Conservation (phyloP, 2,888 invertebrate species). For the Drosophila subquinaria region DNA sequence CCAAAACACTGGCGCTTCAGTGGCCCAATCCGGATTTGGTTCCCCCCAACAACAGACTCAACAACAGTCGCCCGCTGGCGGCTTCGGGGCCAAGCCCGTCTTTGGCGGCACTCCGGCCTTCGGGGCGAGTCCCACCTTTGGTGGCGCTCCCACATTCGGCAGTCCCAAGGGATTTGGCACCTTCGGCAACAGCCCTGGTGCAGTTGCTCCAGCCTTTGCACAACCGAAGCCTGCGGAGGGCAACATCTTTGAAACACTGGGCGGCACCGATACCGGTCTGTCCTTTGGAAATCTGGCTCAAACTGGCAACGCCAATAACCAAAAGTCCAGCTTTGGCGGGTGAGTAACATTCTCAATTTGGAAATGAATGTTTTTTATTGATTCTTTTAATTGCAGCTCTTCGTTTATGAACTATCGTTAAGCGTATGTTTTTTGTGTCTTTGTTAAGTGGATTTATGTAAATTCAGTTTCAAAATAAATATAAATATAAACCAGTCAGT, state of each 20-base stretch:
- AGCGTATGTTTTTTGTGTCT: conserved; percentile 28
- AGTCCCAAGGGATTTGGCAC: conserved; percentile 82
- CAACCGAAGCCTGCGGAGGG: conserved; percentile 70
- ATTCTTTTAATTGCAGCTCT: conserved; percentile 44
- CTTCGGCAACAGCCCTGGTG: conserved; percentile 66
- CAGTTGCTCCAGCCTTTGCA: conserved; percentile 66
- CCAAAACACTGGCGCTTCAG: conserved; percentile 75
- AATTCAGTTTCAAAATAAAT: conserved; percentile 25
- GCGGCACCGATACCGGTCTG: conserved; percentile 82
- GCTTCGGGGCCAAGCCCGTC: conserved; percentile 83
- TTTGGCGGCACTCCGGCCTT: conserved; percentile 85
- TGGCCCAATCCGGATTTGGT: conserved; percentile 82
- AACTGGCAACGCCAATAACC: conserved; percentile 75
- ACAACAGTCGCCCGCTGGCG: conserved; percentile 67
- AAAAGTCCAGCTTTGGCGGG: conserved; percentile 85
- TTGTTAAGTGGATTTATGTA: conserved; percentile 26
- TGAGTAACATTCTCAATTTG: conserved; percentile 44
- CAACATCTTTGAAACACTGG: conserved; percentile 84
- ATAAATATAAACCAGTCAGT: too few species aligned
- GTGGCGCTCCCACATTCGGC: conserved; percentile 83
- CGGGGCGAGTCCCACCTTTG: conserved; percentile 84
- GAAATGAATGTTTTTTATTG: not conserved
- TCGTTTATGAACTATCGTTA: conserved; percentile 70
- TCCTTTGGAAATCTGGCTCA: conserved; percentile 85
- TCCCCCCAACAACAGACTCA: conserved; percentile 75